Evolutionary conservation across 1,140 invertebrate genomes (phyloP).

Genomic region (Trinorchestia longiramus): DNA sequence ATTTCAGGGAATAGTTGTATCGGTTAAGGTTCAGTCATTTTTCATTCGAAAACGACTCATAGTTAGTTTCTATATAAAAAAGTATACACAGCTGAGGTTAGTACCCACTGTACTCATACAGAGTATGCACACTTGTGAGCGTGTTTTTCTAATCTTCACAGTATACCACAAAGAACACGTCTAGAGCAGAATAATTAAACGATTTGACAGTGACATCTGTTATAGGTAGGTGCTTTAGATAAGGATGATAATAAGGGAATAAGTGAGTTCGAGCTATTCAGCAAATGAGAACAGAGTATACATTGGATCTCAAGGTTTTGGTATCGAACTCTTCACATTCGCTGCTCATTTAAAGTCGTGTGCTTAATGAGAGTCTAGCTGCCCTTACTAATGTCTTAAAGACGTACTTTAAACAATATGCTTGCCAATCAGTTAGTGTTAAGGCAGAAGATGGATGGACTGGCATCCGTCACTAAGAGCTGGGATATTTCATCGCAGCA

Average conservation of each 20-base stretch:
- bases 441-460: not conserved
- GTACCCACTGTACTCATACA: not conserved
- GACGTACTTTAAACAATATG: not conserved
- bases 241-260: not conserved
- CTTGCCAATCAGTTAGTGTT: not conserved
- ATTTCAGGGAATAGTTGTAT: too few species aligned
- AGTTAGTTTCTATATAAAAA: too few species aligned
- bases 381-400: not conserved
- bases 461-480: not conserved
- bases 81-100: too few species aligned
- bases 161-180: not conserved
- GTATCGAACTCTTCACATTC: not conserved
- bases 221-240: not conserved
- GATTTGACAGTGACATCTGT: not conserved
- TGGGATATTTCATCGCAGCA: not conserved
- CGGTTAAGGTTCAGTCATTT: too few species aligned
- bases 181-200: not conserved
- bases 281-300: not conserved
- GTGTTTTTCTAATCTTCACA: not conserved
- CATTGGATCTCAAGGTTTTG: not conserved
- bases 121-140: not conserved
- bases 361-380: not conserved
- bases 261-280: not conserved
- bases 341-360: not conserved
- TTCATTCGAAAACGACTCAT: too few species aligned